Conservation (phyloP, 92 coral and sea anemone species). For the Phenganax marumi region DNA sequence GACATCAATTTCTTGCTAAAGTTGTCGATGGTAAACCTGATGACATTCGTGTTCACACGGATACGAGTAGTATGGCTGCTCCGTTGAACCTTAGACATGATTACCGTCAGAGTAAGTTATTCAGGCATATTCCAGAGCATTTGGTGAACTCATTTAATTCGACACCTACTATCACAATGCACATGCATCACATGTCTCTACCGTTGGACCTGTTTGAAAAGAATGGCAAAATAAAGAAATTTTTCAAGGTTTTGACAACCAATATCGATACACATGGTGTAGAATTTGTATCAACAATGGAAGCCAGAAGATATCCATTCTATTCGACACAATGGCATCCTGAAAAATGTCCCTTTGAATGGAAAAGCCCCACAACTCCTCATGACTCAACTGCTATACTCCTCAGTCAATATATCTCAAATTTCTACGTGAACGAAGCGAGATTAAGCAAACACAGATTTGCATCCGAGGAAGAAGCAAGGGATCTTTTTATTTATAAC, state of each 20-base stretch:
- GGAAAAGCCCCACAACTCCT: slow-evolving; percentile 21
- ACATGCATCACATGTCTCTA: slow-evolving; percentile 70
- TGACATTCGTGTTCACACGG: slow-evolving; percentile 51
- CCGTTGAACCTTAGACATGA: slow-evolving; percentile 78
- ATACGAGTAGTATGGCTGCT: slow-evolving; percentile 65
- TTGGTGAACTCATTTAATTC: slow-evolving; percentile 48
- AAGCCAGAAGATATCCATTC: slow-evolving; percentile 62
- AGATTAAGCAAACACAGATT: slow-evolving; percentile 70
- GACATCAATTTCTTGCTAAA: slow-evolving; percentile 72
- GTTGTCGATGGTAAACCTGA: slow-evolving; percentile 58
- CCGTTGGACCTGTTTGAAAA: slow-evolving; percentile 52
- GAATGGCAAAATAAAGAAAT: slow-evolving; percentile 35
- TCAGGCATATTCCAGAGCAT: slow-evolving; percentile 57
- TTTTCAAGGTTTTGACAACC: slow-evolving; percentile 68
- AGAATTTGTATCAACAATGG: slow-evolving; percentile 74
- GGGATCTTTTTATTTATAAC: slow-evolving; percentile 72
- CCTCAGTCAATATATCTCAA: slow-evolving; percentile 41
- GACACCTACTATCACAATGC: slow-evolving; percentile 49
- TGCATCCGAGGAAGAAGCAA: slow-evolving; percentile 65
- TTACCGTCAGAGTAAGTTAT: slow-evolving; percentile 57
- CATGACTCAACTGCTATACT: slow-evolving; percentile 21
- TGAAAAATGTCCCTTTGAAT: slow-evolving; percentile 44
- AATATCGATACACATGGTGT: slow-evolving; percentile 67
- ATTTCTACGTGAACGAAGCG: slow-evolving; percentile 54
- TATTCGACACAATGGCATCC: slow-evolving; percentile 58